Conservation (phyloP, 2,888 invertebrate genomes). For the Cactoblastis cactorum region DNA sequence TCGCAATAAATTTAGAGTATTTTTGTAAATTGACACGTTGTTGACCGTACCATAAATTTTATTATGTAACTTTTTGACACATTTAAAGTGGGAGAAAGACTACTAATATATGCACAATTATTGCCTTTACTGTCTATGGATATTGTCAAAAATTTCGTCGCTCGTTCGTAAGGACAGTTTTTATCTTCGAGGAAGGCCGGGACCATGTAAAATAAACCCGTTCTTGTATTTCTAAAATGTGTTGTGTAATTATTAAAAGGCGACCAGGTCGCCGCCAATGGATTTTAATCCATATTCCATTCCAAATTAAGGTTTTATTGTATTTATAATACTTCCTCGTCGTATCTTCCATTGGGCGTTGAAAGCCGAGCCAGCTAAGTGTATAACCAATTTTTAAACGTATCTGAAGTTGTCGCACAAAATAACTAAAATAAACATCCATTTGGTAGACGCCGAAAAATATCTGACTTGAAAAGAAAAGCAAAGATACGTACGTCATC, state of each 20-base stretch:
- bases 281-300: conserved; percentile 5
- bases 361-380: too few species aligned
- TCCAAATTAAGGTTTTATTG: conserved; percentile 1
- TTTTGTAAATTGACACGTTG: too few species aligned
- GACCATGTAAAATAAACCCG: conserved; percentile 17
- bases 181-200: neutral
- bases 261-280: neutral
- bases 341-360: conserved; percentile 11
- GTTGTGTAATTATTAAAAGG: neutral
- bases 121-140: too few species aligned
- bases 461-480: too few species aligned
- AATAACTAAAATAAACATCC: neutral
- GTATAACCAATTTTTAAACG: neutral
- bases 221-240: conserved; percentile 4
- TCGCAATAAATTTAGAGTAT: too few species aligned
- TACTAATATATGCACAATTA: neutral
- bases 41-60: too few species aligned
- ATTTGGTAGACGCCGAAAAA: too few species aligned
- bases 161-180: neutral
- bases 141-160: neutral
- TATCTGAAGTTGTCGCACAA: neutral
- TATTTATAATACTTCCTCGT: conserved; percentile 7
- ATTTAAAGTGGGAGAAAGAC: neutral
- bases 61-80: neutral
- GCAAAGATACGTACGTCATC: too few species aligned